Percentiles rank a stretch among this genome's conserved stretches.
Evolutionary conservation across 1,140 invertebrate genomes (phyloP).

Genomic region (Hyles vespertilio): DNA sequence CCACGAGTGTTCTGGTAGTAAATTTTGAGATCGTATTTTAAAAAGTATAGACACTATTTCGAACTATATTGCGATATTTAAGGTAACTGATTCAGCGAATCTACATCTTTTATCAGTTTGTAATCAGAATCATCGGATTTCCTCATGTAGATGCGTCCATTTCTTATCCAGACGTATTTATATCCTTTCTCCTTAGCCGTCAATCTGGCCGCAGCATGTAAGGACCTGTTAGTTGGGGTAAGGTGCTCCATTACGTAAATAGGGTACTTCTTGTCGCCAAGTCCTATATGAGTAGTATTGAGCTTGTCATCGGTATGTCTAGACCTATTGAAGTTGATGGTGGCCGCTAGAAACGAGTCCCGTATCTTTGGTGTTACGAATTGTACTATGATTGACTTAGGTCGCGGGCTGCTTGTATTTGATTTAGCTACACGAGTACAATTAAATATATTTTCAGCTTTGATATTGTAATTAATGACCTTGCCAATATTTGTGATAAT

Average conservation of each 20-base stretch:
- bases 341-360: not conserved
- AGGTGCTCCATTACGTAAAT: slow-evolving; percentile 2
- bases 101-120: not conserved
- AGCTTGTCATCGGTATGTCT: slow-evolving; percentile 1
- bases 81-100: not conserved
- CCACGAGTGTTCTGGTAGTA: slow-evolving; percentile 8
- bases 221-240: not conserved
- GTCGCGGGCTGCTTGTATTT: not conserved
- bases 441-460: slow-evolving; percentile 1
- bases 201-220: slow-evolving; percentile 4
- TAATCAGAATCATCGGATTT: not conserved
- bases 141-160: slow-evolving; percentile 5
- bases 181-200: slow-evolving; percentile 1
- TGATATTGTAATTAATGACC: not conserved
- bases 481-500: not conserved
- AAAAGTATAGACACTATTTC: slow-evolving; percentile 1
- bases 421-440: not conserved
- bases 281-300: not conserved
- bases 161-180: slow-evolving; percentile 2
- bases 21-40: not conserved
- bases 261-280: not conserved
- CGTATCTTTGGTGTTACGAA: not conserved
- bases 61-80: not conserved
- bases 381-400: slow-evolving; percentile 1
- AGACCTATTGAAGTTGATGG: slow-evolving; percentile 4